Evolutionary conservation across 92 coral and sea anemone species (phyloP).

Genomic region (Isaurus tuberculatus): DNA sequence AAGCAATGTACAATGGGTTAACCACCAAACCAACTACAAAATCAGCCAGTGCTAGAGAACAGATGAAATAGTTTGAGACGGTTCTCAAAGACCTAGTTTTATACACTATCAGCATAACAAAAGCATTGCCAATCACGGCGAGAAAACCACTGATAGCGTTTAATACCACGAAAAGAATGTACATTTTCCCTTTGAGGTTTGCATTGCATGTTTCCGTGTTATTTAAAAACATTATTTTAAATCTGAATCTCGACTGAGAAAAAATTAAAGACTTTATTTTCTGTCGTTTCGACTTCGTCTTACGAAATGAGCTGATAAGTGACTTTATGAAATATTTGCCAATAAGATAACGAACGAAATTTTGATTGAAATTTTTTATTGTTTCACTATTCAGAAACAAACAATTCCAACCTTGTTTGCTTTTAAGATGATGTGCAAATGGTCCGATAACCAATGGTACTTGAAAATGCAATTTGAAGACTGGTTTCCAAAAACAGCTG

Average conservation of each 20-base stretch:
- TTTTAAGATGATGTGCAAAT: not conserved
- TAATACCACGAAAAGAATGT: not conserved
- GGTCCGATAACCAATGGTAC: not conserved
- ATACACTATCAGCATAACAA: conserved; percentile 29
- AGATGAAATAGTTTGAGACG: conserved; percentile 53
- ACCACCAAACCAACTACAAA: not conserved
- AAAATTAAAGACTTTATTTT: not conserved
- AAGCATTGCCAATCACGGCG: conserved; percentile 41
- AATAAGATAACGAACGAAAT: not conserved
- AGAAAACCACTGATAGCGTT: conserved; percentile 12
- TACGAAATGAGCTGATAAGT: not conserved
- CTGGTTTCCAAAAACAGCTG: not conserved
- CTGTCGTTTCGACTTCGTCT: not conserved
- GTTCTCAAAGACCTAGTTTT: conserved; percentile 37
- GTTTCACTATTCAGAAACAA: not conserved
- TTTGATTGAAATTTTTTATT: not conserved
- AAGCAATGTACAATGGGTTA: conserved; percentile 1
- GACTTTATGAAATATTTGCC: not conserved
- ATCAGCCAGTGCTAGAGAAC: conserved; percentile 11
- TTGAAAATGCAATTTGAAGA: not conserved
- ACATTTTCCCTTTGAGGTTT: not conserved
- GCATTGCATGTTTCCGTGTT: not conserved
- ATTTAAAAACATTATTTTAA: not conserved
- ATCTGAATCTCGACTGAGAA: not conserved
- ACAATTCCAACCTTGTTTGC: not conserved